Evolutionary conservation across 1,140 invertebrate species (phyloP), one percentile per base, ranked within the genome.

Genomic region (Drosophila oshimai): DNA sequence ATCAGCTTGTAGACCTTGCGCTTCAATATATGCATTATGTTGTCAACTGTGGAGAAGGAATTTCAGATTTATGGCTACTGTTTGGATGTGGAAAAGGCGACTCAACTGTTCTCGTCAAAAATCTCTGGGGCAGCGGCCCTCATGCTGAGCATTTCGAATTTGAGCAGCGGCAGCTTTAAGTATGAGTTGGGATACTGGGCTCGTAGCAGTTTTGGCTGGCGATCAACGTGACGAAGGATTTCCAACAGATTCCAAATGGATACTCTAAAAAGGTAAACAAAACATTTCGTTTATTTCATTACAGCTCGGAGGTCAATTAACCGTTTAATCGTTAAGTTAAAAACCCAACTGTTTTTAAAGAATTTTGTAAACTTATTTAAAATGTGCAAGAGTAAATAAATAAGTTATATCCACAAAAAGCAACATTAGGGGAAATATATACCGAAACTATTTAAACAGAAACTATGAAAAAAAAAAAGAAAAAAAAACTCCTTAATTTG

Each of bases 61-160:
- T 5, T 2, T 26, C 54, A 22, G 10, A 44, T 51, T 31, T 26
- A 50, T 33, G 10, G 2, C 0, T 29, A 9, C 7, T 4, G 5
- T 3, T 29, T 20, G 1, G 9, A 1, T 10, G 3, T 26, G 3
- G 7, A 15, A 2, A 7, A 10, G 5, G 0, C 6, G 12, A 64
- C 81, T 74, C 18, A 87, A 90, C 89, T 73, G 53, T 90, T 89
- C 17, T 89, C 84, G 54, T 90, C 89, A 28, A 68, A 89, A 20
- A 71, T 46, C 45, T 84, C 80, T 6, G 89, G 89, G 0, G 89
- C 68, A 22, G 64, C 74, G 31, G 89, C 89, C n/a, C 74, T 55
- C 83, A 90, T 89, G 22, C 74, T 87, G 1, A 88, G 46, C 86
- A 89, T 89, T 46, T 90, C 87, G 7, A 90, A 91, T 54, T 88